A percentile compares a stretch with the other conserved stretches of the same genome.
Conservation (phyloP, 1,140 invertebrate genomes). For the Aphaenogaster rudis region DNA sequence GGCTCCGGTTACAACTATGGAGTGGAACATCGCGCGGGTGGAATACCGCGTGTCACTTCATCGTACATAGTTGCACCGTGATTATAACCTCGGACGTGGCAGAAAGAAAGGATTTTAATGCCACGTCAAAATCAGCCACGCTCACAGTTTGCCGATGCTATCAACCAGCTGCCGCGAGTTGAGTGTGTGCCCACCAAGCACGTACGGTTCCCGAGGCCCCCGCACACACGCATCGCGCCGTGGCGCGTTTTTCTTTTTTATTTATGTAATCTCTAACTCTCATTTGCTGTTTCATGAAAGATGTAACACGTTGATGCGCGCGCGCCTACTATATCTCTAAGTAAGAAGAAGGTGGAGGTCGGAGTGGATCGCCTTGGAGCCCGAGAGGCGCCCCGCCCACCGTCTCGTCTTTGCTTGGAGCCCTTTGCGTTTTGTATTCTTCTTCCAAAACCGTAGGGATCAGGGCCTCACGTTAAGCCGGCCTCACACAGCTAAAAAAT, state of each 20-base stretch:
- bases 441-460: conserved; percentile 83
- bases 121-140: conserved; percentile 65
- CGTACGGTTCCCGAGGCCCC: conserved; percentile 38
- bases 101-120: conserved; percentile 69
- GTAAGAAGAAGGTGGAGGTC: conserved; percentile 82
- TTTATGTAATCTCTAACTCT: conserved; percentile 72
- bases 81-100: conserved; percentile 60
- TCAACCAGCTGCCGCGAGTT: conserved; percentile 72
- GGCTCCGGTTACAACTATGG: conserved; percentile 14
- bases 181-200: conserved; percentile 62
- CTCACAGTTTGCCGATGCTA: conserved; percentile 68
- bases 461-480: conserved; percentile 72
- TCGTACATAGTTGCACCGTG: conserved; percentile 57
- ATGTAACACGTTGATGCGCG: conserved; percentile 84
- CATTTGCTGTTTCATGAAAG: conserved; percentile 83
- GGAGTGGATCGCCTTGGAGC: conserved; percentile 86
- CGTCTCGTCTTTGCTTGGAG: conserved; percentile 85
- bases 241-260: conserved; percentile 48
- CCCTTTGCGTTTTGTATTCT: conserved; percentile 81
- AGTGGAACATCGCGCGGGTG: conserved; percentile 6
- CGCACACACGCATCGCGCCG: conserved; percentile 9
- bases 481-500: conserved; percentile 56
- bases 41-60: conserved; percentile 49
- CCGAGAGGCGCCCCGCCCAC: conserved; percentile 86
- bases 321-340: conserved; percentile 83